Evolutionary conservation across 2,888 invertebrate species (phyloP), one percentile per base, ranked within the genome.

Genomic region (Lycocerus yunnanus): DNA sequence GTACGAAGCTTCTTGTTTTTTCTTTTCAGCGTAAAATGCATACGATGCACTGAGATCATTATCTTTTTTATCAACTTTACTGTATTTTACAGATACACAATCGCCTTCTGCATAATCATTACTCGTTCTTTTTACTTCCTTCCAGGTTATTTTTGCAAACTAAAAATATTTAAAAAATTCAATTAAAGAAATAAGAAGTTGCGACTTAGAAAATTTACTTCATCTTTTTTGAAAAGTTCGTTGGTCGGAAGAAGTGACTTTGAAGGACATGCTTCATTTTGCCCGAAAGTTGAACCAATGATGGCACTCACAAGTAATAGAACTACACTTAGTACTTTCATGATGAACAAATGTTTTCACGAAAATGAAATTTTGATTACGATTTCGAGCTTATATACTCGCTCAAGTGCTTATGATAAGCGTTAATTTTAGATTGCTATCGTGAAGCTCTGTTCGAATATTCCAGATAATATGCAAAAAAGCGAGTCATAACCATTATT

Each of bases 401-500:
- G n/a, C n/a, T n/a, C 2, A 43, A 43, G 43, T 43, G 43, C 8
- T n/a, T 6, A n/a, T 43, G 43, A 43, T 43, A 43, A 43, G 43
- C 43, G 43, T 43, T 43, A 43, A 43, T 43, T 43, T 43, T 43
- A 43, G 43, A 43, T 43, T n/a, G 43, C 43, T 43, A 43, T 43
- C 6, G n/a, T 5, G n/a, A 43, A n/a, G 43, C 43, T 43, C n/a
- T n/a, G n/a, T 43, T n/a, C n/a, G n/a, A n/a, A 43, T 43, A 43
- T n/a, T 43, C n/a, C n/a, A n/a, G 43, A 43, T 43, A n/a, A 43
- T 43, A 43, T 43, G n/a, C 43, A 43, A 43, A 43, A 43, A 43
- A 6, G 1, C n/a, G 4, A 43, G 43, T 43, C 43, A 43, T 43
- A n/a, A n/a, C 43, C n/a, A 43, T 43, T 43, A 43, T 43, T 43